Evolutionary conservation across 1,140 invertebrate genomes (phyloP), one percentile per base, ranked within the genome.

Genomic region (Aphaenogaster floridana): DNA sequence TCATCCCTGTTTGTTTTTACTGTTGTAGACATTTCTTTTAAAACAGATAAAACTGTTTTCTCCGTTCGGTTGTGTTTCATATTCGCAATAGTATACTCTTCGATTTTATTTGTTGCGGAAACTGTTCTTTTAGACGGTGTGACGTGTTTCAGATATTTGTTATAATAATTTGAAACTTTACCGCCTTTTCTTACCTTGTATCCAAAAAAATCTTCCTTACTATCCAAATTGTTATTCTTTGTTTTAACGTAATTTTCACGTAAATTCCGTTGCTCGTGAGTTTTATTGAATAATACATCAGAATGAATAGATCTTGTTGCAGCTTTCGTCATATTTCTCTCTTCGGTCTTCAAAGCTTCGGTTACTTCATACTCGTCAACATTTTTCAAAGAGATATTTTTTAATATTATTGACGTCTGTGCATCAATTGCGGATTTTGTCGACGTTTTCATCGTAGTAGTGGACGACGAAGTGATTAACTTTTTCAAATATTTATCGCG

Each of bases 91-190:
- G 5, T 11, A 8, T 68, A 34, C 0, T 48, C 71, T 17, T 63
- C 11, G 13, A 66, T 74, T 54, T 74, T 34, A 39, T 45, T 48
- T 5, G 36, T 52, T 1, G 45, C 28, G 9, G 69, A 0, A 13
- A 50, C 7, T 15, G 72, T 68, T 45, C 36, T 21, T 45, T 21
- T 36, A 15, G 15, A 74, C 36, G 13, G 13, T 8, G 17, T 28
- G 3, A 34, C 15, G 8, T 15, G 3, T 13, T 21, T 11, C 8
- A 83, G 4, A 50, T 87, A 54, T 11, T 69, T 54, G 9, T 54
- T 17, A 13, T 21, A 86, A 66, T 80, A 86, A 7, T 72, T 57
- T 5, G 39, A 28, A 34, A 68, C 2, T 3, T 36, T 42, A 11
- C 66, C 13, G 7, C 15, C 1, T 34, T 84, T 81, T 52, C 45